These are phyloP conservation scores for Daphoenositta chrysoptera DNA, from an alignment of 2,113 vertebrate genomes.

Conservation along the genomic window DNA sequence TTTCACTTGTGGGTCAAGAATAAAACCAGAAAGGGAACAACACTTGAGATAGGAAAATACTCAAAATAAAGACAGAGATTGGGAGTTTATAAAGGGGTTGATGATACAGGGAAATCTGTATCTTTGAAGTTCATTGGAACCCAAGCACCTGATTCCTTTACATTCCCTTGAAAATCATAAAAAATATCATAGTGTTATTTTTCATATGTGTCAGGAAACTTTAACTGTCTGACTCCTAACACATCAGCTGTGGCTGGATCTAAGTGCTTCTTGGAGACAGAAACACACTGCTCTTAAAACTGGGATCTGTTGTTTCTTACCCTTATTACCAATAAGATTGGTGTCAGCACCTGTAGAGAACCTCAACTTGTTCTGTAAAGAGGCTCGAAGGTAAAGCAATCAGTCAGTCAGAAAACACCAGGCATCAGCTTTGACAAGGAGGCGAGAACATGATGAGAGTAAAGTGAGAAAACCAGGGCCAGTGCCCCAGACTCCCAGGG, in stretches of 20 bases:
- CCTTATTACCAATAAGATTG: neutral
- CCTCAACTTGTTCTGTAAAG: neutral
- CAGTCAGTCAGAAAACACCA: neutral
- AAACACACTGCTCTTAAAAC: neutral
- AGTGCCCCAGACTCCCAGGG: rapidly evolving
- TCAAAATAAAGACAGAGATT: neutral
- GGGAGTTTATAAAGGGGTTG: neutral
- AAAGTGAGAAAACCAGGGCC: neutral
- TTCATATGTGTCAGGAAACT: neutral
- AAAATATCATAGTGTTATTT: neutral
- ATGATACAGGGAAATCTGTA: neutral
- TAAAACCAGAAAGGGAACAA: neutral
- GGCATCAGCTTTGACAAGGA: neutral
- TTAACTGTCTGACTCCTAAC: neutral
- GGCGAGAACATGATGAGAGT: neutral
- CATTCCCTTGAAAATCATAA: neutral
- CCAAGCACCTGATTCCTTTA: neutral
- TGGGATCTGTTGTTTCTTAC: neutral
- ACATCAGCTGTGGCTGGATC: neutral
- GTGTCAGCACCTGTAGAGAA: neutral
- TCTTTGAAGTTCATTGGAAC: neutral
- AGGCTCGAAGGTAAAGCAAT: neutral
- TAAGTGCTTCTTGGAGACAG: neutral
- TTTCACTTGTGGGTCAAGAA: neutral
- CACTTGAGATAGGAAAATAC: neutral